Conservation (phyloP, 2,797 vertebrate species). For the Poeciliopsis paucimaculata region DNA sequence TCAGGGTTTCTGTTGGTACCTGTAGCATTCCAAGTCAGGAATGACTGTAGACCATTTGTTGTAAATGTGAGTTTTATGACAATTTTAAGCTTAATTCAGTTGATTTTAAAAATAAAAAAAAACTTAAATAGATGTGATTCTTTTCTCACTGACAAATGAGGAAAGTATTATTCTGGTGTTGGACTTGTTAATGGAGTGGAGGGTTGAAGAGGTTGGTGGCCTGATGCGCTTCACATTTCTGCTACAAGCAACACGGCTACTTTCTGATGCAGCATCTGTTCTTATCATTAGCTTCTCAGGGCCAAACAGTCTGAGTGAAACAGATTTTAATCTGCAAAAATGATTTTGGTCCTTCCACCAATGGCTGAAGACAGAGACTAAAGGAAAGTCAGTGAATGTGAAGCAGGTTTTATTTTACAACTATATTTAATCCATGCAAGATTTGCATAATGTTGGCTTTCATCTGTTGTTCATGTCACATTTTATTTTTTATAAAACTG, state of each 20-base stretch:
- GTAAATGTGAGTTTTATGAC: background rate
- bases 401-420: background rate
- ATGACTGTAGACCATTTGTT: background rate
- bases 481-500: background rate
- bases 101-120: too few relatives aligned
- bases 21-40: background rate
- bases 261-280: slow-evolving; percentile 19
- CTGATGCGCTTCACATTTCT: slow-evolving; percentile 7
- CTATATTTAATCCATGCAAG: background rate
- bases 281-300: background rate
- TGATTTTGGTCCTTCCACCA: background rate
- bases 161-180: slow-evolving; percentile 16
- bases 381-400: background rate
- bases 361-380: background rate
- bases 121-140: too few relatives aligned
- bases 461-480: background rate
- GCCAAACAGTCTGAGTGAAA: background rate
- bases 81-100: background rate
- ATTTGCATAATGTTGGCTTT: background rate
- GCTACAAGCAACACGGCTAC: background rate
- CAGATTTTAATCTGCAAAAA: background rate
- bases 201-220: slow-evolving; percentile 41
- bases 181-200: slow-evolving; percentile 2
- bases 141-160: background rate
- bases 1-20: background rate